These are phyloP conservation scores for Podarcis lilfordi DNA, from an alignment of 2,797 vertebrate species.

Conservation along the genomic window DNA sequence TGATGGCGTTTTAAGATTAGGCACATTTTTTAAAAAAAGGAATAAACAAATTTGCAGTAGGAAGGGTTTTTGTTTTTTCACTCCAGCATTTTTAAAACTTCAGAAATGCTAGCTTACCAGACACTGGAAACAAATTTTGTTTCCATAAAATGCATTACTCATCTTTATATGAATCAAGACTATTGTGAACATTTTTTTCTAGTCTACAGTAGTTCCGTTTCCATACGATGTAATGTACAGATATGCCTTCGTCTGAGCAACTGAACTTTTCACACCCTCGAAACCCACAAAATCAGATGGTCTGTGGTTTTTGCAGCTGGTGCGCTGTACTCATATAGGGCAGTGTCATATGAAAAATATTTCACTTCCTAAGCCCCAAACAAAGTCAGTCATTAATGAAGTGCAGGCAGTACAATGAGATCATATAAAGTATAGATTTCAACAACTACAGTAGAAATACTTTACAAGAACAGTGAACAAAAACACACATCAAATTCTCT, in stretches of 20 bases:
- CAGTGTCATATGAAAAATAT: constrained; percentile 99
- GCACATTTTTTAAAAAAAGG: neutral
- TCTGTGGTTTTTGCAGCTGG: constrained; percentile 95
- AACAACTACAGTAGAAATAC: constrained; percentile 91
- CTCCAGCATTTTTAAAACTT: constrained; percentile 9
- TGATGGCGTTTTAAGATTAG: neutral
- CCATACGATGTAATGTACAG: constrained; percentile 80
- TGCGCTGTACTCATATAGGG: constrained; percentile 86
- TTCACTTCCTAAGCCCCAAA: constrained; percentile 88
- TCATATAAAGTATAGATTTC: constrained; percentile 97
- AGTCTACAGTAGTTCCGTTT: constrained; percentile 86
- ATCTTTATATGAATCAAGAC: constrained; percentile 77
- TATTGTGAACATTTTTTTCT: constrained; percentile 78
- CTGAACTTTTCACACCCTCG: constrained; percentile 98
- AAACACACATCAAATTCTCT: constrained; percentile 93
- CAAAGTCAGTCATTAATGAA: constrained; percentile 98
- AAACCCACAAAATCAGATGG: constrained; percentile 93
- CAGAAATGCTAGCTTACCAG: constrained; percentile 21
- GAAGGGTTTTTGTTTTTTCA: neutral
- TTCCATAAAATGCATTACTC: constrained; percentile 55
- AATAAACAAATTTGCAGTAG: constrained; percentile 10
- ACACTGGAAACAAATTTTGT: constrained; percentile 5
- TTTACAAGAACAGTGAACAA: constrained; percentile 89
- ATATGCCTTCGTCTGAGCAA: constrained; percentile 88
- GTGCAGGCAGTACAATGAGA: constrained; percentile 94